Conservation (phyloP, 2,888 invertebrate species). For the Subacronicta megacephala region DNA sequence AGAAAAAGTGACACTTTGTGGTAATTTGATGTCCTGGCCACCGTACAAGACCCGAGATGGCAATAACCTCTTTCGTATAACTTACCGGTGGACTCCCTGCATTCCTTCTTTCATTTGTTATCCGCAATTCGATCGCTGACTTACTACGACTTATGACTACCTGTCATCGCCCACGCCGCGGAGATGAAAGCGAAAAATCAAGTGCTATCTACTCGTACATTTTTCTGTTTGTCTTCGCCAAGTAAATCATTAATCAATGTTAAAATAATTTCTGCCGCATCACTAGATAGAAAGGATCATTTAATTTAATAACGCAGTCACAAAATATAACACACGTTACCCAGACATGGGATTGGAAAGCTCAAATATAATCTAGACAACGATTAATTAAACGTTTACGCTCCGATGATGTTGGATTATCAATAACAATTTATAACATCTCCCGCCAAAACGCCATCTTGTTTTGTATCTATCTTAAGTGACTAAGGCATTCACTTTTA, state of each 20-base stretch:
- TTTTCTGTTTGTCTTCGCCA: background rate
- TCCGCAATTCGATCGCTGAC: no score
- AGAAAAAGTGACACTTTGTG: no score
- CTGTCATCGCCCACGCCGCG: no score
- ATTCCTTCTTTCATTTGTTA: no score
- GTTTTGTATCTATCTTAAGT: constrained; percentile 46
- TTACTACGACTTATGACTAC: no score
- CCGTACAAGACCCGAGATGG: no score
- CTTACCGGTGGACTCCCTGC: no score
- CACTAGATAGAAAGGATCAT: constrained; percentile 38
- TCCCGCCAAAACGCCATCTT: constrained; percentile 49
- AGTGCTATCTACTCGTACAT: no score
- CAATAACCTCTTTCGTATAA: no score
- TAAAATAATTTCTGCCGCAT: constrained; percentile 16
- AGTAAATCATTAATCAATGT: constrained; percentile 32
- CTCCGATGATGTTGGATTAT: constrained; percentile 52
- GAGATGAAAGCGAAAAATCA: no score
- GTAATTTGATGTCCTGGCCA: no score
- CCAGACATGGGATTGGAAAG: constrained; percentile 48
- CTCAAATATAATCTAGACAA: constrained; percentile 42
- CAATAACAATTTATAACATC: constrained; percentile 52
- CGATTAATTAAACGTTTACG: constrained; percentile 56
- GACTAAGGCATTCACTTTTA: constrained; percentile 53
- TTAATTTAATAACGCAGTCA: constrained; percentile 38
- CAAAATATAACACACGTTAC: constrained; percentile 27